Percentiles rank a stretch among this genome's conserved stretches.
These are phyloP conservation scores for Capitulum mitella DNA, from an alignment of 2,888 invertebrate species.

Conservation along the genomic window DNA sequence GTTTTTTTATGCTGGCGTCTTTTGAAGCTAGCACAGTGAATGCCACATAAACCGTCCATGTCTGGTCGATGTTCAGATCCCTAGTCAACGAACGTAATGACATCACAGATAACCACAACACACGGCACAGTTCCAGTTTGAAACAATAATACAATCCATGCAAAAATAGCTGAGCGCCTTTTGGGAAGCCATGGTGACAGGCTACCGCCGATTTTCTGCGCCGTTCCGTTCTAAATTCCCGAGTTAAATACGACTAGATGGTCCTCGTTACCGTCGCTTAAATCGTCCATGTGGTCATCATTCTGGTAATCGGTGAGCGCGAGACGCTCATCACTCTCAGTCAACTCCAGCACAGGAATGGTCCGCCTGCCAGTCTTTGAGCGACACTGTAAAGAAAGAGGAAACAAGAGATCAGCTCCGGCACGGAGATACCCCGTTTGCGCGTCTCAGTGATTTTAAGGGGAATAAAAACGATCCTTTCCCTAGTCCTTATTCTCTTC, in stretches of 20 bases:
- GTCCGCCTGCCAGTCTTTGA: background rate
- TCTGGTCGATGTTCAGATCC: no score
- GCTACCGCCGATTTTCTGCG: no score
- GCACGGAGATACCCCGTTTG: no score
- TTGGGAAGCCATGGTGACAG: no score
- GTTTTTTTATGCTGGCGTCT: no score
- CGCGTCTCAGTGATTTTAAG: background rate
- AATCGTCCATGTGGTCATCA: background rate
- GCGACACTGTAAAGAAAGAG: background rate
- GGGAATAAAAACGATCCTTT: background rate
- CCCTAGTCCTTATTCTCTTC: no score
- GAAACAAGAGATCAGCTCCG: background rate
- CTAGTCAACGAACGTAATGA: no score
- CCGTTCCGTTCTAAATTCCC: background rate
- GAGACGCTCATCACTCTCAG: background rate
- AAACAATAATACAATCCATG: background rate
- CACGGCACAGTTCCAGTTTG: no score
- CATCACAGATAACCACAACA: background rate
- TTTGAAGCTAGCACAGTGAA: no score
- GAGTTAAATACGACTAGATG: background rate
- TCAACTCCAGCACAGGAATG: background rate
- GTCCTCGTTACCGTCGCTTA: background rate
- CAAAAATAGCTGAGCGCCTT: background rate
- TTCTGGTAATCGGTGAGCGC: background rate
- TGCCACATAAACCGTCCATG: no score